Percentiles rank a stretch among this genome's conserved stretches.
Conservation (phyloP, 2,797 vertebrate species). For the Cephalopachus bancanus region DNA sequence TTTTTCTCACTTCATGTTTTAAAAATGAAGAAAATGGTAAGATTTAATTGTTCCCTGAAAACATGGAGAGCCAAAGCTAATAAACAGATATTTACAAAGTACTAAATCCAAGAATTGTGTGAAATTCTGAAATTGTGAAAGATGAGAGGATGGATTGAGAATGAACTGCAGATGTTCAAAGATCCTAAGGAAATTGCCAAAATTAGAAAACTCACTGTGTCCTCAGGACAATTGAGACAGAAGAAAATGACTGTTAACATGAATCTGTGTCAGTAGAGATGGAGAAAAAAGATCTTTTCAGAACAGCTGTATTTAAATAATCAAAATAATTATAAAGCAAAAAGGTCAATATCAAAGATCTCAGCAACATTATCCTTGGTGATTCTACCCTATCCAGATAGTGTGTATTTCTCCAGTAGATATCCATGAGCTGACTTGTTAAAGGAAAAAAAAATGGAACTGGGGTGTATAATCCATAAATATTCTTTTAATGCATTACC, state of each 20-base stretch:
- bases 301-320: constrained; percentile 36
- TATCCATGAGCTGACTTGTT: background rate
- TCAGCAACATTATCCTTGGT: background rate
- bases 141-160: background rate
- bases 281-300: background rate
- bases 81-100: constrained; percentile 27
- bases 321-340: background rate
- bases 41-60: constrained; percentile 70
- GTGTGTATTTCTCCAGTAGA: background rate
- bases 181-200: background rate
- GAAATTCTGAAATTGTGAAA: background rate
- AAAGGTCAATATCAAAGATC: background rate
- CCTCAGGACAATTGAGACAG: constrained; percentile 5
- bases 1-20: constrained; percentile 72
- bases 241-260: constrained; percentile 15
- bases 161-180: constrained; percentile 1
- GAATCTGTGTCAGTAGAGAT: background rate
- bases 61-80: constrained; percentile 43
- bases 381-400: background rate
- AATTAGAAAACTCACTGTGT: background rate
- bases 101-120: background rate
- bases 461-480: background rate
- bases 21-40: constrained; percentile 75
- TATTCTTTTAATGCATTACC: background rate
- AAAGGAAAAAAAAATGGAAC: background rate